Percentiles rank a stretch among this genome's conserved stretches.
phyloP scores from a whole-genome alignment of 2,113 vertebrate species.

The Tamias sibiricus region DNA sequence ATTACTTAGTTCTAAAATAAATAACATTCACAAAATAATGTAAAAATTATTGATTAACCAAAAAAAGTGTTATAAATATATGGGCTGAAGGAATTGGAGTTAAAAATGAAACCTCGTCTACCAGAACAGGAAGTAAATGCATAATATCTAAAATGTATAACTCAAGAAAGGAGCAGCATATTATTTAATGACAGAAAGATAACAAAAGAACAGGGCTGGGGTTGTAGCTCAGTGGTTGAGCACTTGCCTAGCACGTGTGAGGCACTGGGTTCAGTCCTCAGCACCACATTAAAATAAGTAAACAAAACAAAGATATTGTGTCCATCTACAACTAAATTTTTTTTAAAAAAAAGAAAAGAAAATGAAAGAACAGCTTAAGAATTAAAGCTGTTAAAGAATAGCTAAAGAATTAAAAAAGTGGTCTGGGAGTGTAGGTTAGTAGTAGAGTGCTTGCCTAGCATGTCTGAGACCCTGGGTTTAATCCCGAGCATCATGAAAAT shows the following conservation, averaged over 20 bases:
- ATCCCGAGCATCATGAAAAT: background rate
- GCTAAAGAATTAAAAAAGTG: conserved; percentile 14
- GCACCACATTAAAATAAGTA: no score
- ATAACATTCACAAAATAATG: background rate
- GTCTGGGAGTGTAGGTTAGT: no score
- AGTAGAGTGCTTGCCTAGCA: no score
- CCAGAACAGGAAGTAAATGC: conserved; percentile 5
- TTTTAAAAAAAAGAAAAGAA: no score
- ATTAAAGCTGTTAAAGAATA: background rate
- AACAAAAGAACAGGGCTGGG: conserved; percentile 23
- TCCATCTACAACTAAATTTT: no score
- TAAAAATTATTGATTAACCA: background rate
- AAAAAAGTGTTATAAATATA: background rate
- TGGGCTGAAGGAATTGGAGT: background rate
- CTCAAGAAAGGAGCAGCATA: background rate
- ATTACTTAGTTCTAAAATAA: background rate
- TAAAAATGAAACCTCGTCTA: conserved; percentile 31
- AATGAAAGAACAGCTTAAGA: no score
- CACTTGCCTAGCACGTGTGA: no score
- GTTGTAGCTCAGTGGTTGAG: no score
- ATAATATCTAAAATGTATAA: background rate
- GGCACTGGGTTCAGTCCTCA: no score
- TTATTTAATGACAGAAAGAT: background rate
- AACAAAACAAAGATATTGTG: no score
- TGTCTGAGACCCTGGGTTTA: background rate